These are phyloP conservation scores for Emys orbicularis DNA, from an alignment of 2,797 vertebrate species.

Conservation along the genomic window DNA sequence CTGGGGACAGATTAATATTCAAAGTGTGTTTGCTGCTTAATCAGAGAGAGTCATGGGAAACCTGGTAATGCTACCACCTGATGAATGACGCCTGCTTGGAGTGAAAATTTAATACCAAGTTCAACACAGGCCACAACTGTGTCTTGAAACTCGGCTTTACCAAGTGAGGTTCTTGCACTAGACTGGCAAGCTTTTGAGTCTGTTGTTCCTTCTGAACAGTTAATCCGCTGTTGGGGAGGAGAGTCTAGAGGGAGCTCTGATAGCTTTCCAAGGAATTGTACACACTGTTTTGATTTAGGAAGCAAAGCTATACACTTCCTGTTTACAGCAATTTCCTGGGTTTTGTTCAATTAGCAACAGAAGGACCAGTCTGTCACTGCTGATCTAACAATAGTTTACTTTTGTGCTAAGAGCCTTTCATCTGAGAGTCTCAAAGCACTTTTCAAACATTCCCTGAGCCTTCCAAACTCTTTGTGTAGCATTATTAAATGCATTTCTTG, in stretches of 20 bases:
- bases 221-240: conserved; percentile 23
- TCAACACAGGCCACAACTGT: not conserved
- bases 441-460: conserved; percentile 54
- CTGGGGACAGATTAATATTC: conserved; percentile 16
- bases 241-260: conserved; percentile 36
- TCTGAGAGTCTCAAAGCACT: conserved; percentile 73
- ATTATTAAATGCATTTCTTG: conserved; percentile 67
- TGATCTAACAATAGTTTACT: conserved; percentile 73
- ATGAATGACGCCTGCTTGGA: accelerated
- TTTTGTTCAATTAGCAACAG: conserved; percentile 66
- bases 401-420: conserved; percentile 62
- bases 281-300: conserved; percentile 58
- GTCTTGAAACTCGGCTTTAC: not conserved
- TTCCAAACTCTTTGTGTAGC: conserved; percentile 56
- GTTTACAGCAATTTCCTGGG: conserved; percentile 75
- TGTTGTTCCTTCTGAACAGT: not conserved
- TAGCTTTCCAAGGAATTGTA: conserved; percentile 57
- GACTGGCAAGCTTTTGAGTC: not conserved
- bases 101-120: not conserved
- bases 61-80: not conserved
- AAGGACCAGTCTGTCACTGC: conserved; percentile 70
- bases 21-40: not conserved
- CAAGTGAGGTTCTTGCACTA: accelerated
- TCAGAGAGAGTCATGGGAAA: conserved; percentile 17
- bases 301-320: conserved; percentile 66